Conservation (phyloP, 2,797 vertebrate genomes). For the Myotis vivesi region DNA sequence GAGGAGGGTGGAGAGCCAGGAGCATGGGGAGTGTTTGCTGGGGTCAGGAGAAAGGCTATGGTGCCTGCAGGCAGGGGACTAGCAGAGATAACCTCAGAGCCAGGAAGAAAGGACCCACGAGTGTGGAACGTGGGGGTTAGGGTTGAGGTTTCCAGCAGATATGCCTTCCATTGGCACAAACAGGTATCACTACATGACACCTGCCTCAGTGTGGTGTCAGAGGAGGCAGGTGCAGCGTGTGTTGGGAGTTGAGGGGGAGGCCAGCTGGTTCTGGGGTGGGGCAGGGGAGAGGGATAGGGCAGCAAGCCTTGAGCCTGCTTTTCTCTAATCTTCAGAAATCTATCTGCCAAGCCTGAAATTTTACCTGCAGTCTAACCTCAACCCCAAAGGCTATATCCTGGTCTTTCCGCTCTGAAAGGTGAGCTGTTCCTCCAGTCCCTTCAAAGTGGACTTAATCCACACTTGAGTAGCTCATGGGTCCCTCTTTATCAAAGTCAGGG, state of each 20-base stretch:
- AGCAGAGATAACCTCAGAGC: neutral
- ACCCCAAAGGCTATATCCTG: neutral
- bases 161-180: neutral
- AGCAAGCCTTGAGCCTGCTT: neutral
- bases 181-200: conserved; percentile 2
- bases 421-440: neutral
- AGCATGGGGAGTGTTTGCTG: neutral
- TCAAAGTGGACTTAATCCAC: neutral
- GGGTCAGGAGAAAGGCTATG: neutral
- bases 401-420: neutral
- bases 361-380: neutral
- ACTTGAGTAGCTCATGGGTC: neutral
- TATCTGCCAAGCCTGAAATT: neutral
- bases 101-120: neutral
- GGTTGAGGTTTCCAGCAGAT: neutral
- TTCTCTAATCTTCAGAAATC: conserved; percentile 37
- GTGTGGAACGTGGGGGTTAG: neutral
- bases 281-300: neutral
- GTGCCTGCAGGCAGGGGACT: neutral
- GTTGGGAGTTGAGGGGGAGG: neutral
- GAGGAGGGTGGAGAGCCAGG: neutral
- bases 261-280: neutral
- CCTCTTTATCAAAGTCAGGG: neutral
- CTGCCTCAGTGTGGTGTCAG: conserved; percentile 53
- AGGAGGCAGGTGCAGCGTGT: conserved; percentile 16